These are phyloP conservation scores for Dendrocincla fuliginosa DNA, from an alignment of 2,797 vertebrate species.

Conservation along the genomic window DNA sequence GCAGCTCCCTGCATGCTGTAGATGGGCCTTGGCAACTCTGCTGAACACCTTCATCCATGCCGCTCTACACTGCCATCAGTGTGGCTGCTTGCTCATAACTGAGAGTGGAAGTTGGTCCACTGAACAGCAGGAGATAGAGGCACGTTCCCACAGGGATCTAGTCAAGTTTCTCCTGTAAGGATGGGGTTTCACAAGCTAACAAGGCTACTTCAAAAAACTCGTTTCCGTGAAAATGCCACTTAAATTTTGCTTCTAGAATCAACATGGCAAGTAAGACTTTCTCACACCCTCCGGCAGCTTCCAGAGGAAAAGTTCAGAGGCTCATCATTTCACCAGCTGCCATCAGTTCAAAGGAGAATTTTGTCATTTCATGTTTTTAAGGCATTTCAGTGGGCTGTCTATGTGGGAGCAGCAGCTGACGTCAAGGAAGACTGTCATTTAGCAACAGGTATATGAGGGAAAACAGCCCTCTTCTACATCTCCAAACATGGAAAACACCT, in stretches of 20 bases:
- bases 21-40: background rate
- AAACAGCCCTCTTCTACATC: background rate
- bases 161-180: background rate
- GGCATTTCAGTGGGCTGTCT: constrained; percentile 11
- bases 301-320: constrained; percentile 35
- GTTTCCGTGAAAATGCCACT: constrained; percentile 36
- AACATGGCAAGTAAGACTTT: constrained; percentile 28
- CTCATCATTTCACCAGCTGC: constrained; percentile 2
- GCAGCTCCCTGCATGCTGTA: background rate
- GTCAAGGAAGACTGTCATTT: background rate
- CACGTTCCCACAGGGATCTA: background rate
- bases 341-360: background rate
- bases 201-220: background rate
- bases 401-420: constrained; percentile 1
- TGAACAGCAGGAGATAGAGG: background rate
- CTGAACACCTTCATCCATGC: background rate
- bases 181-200: constrained; percentile 1
- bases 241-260: constrained; percentile 42
- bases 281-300: constrained; percentile 29
- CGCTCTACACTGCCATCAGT: background rate
- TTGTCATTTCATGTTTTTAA: constrained; percentile 27
- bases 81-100: background rate
- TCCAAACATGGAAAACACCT: constrained; percentile 4
- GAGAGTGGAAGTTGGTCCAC: background rate
- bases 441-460: background rate